Conservation (phyloP, 2,888 invertebrate genomes). For the Eucera pruinosa region DNA sequence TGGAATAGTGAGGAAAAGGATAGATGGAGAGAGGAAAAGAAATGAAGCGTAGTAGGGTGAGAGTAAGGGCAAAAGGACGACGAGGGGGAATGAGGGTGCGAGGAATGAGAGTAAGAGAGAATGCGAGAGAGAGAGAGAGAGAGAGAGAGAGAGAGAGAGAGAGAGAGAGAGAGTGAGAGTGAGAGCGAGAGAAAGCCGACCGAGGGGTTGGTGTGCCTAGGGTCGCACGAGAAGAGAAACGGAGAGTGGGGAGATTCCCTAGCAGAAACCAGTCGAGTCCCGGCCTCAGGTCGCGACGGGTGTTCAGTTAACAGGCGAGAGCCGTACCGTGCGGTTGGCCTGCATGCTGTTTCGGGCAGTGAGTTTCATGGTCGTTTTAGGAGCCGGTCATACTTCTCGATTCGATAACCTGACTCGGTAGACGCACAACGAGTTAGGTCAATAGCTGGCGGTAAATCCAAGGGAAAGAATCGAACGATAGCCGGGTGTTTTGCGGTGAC, state of each 20-base stretch:
- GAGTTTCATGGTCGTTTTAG: background rate
- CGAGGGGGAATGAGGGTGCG: conserved; percentile 57
- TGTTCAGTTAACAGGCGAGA: conserved; percentile 81
- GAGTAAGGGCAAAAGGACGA: conserved; percentile 66
- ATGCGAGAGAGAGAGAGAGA: no score
- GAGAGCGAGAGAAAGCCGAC: conserved; percentile 62
- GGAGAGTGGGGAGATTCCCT: conserved; percentile 72
- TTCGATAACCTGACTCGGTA: background rate
- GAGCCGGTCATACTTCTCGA: background rate
- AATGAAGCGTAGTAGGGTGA: conserved; percentile 61
- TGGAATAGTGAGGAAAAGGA: conserved; percentile 64
- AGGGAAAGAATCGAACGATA: background rate
- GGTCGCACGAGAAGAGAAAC: conserved; percentile 62
- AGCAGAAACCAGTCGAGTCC: conserved; percentile 80
- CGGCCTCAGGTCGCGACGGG: conserved; percentile 81
- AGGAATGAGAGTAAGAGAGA: conserved; percentile 60
- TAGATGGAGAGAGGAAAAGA: conserved; percentile 54
- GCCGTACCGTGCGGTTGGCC: conserved; percentile 78
- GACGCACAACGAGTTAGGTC: background rate
- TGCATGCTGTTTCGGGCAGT: conserved; percentile 18
- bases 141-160: conserved; percentile 17
- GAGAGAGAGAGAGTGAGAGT: conserved; percentile 10
- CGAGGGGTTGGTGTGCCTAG: conserved; percentile 61
- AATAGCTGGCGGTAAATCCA: background rate
- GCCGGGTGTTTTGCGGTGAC: background rate